Evolutionary conservation across 2,113 vertebrate species (phyloP), one percentile per base, ranked within the genome.

Genomic region (Phrynosoma blainvillii): DNA sequence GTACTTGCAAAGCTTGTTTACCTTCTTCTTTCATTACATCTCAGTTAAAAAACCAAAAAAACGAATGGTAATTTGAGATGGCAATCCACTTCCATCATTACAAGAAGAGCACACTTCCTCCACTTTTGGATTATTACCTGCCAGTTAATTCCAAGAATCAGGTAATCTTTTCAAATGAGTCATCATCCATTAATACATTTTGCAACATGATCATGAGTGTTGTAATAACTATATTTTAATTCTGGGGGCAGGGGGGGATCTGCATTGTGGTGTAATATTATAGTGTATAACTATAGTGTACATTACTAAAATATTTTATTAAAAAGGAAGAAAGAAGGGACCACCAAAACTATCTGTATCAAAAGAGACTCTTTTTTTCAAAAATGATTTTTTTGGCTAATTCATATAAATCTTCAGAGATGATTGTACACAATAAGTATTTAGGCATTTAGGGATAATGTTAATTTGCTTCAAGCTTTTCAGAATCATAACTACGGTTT

Each of bases 161-260:
- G 87, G 18, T 42, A 9, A 47, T 0, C 0, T 16, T 0, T 36
- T 79, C 1, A 5, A 1, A 30, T 27, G n/a, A 7, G 14, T 21
- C 36, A 1, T 2, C 0, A 73, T 6, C 30, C 68, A 30, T 20
- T 0, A 80, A 71, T 30, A 47, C 52, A 21, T 32, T 81, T n/a
- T 23, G 42, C 86, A 84, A 2, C 54, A 79, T 77, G 32, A 42
- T 54, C 4, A 3, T 0, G 59, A 62, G 13, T 18, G 59, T 62
- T 80, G 4, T 1, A 3, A 36, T 88, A 54, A 84, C 76, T 74
- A 52, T 0, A 1, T 59, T 59, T 62, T 11, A 82, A 62, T 23
- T 82, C 36, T 86, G 42, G 9, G 30, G 70, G 73, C 36, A 36
- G 36, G 36, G 36, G 36, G 14, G 89, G 30, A 0, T 0, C n/a